phyloP scores from a whole-genome alignment of 2,797 vertebrate genomes.

The Benthosema pterotum region DNA sequence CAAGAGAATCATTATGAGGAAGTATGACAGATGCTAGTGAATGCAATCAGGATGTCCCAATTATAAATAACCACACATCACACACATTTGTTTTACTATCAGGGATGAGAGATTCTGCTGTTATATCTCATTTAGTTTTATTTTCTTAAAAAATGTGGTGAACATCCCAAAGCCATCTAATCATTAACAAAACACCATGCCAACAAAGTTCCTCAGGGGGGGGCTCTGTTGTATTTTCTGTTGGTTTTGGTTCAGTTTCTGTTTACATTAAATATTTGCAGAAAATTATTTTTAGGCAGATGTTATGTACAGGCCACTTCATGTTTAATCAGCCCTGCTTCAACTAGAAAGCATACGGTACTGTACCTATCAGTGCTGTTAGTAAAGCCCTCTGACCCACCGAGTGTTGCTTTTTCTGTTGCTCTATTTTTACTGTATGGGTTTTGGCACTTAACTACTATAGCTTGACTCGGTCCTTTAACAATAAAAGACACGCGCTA shows the following conservation, averaged over 20 bases:
- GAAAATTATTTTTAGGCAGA: too few species aligned
- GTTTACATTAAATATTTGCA: too few species aligned
- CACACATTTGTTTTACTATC: conserved; percentile 2
- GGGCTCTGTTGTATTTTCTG: too few species aligned
- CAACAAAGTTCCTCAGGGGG: too few species aligned
- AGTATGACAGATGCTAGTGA: conserved; percentile 11
- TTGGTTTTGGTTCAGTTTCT: too few species aligned
- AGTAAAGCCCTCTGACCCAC: not conserved
- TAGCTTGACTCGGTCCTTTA: not conserved
- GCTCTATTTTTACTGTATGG: not conserved
- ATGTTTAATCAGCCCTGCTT: too few species aligned
- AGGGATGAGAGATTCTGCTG: not conserved
- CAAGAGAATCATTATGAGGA: not conserved
- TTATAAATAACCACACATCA: conserved; percentile 4
- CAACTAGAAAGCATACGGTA: not conserved
- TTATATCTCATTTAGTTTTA: not conserved
- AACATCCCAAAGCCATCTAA: too few species aligned
- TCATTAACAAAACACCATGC: too few species aligned
- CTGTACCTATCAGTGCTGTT: not conserved
- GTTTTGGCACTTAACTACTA: not conserved
- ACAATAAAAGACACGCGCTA: too few species aligned
- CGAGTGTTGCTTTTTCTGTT: not conserved
- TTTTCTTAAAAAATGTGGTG: not conserved
- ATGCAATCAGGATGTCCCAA: conserved; percentile 1
- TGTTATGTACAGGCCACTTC: too few species aligned